Evolutionary conservation across 1,140 invertebrate genomes (phyloP).

Genomic region (Geopemphigus sp.): DNA sequence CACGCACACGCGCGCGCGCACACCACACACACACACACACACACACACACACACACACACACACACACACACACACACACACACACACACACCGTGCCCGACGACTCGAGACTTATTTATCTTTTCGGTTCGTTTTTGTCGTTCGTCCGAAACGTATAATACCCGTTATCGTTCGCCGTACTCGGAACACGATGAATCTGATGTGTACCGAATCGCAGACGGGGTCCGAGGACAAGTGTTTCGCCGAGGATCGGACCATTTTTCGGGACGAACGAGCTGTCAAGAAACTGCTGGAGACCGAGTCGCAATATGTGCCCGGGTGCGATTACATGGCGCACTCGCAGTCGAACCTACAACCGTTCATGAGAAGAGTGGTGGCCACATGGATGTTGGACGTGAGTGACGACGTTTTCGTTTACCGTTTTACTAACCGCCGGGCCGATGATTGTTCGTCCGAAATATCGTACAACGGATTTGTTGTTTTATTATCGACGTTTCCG

Average conservation of each 20-base stretch:
- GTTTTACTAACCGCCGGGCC: too few relatives aligned
- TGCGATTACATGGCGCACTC: conserved; percentile 70
- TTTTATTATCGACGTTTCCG: too few relatives aligned
- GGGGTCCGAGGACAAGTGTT: conserved; percentile 38
- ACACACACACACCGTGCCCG: not conserved
- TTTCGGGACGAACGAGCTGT: conserved; percentile 31
- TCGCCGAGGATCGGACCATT: conserved; percentile 33
- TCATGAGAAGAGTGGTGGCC: conserved; percentile 75
- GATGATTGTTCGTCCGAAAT: too few relatives aligned
- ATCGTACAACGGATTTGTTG: too few relatives aligned
- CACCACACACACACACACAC: too few relatives aligned
- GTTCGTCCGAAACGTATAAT: too few relatives aligned
- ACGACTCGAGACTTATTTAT: not conserved
- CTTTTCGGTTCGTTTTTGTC: not conserved
- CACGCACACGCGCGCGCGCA: too few relatives aligned
- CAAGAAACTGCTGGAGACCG: conserved; percentile 36
- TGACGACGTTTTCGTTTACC: too few relatives aligned
- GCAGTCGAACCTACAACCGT: conserved; percentile 72
- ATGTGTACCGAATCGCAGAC: conserved; percentile 38
- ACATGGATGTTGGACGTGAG: conserved; percentile 79
- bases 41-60: too few relatives aligned
- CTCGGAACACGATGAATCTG: conserved; percentile 5
- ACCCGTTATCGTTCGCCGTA: too few relatives aligned
- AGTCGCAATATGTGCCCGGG: conserved; percentile 57
- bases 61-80: too few relatives aligned